These are phyloP conservation scores for Sander lucioperca DNA, from an alignment of 2,113 vertebrate species.

Conservation along the genomic window DNA sequence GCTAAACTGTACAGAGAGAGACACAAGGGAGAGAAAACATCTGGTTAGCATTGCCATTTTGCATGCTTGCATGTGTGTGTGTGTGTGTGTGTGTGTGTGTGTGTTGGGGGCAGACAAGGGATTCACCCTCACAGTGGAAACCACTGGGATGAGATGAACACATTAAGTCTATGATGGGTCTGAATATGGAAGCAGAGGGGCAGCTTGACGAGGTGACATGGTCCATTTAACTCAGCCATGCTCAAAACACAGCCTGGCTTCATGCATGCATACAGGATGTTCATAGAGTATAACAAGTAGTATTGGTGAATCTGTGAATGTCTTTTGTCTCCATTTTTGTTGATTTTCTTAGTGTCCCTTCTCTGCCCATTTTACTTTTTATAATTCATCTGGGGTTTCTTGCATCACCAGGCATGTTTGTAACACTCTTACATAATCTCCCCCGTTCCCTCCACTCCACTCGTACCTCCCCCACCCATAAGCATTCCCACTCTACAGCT, in stretches of 20 bases:
- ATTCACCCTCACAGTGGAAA: slow-evolving; percentile 60
- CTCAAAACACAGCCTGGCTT: slow-evolving; percentile 47
- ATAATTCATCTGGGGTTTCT: slow-evolving; percentile 63
- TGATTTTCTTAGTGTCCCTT: slow-evolving; percentile 12
- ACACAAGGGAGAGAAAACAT: slow-evolving; percentile 44
- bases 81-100: slow-evolving; percentile 26
- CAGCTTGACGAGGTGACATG: slow-evolving; percentile 74
- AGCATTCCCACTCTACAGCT: slow-evolving; percentile 65
- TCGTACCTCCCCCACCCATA: slow-evolving; percentile 59
- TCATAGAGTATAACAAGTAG: slow-evolving; percentile 23
- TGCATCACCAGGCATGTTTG: slow-evolving; percentile 67
- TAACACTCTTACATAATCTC: slow-evolving; percentile 74
- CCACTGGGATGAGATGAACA: slow-evolving; percentile 71
- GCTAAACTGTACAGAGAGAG: slow-evolving; percentile 88
- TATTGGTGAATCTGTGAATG: slow-evolving; percentile 21
- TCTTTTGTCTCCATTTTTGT: slow-evolving; percentile 16
- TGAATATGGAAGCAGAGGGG: slow-evolving; percentile 59
- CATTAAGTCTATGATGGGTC: slow-evolving; percentile 58
- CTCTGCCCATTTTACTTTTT: slow-evolving; percentile 37
- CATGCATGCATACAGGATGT: slow-evolving; percentile 33
- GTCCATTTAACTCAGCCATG: slow-evolving; percentile 70
- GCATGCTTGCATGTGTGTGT: slow-evolving; percentile 23
- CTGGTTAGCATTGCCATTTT: slow-evolving; percentile 49
- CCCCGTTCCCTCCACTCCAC: slow-evolving; percentile 19
- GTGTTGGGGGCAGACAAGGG: slow-evolving; percentile 28